Conservation (phyloP, 2,797 vertebrate genomes). For the Gorsachius magnificus region DNA sequence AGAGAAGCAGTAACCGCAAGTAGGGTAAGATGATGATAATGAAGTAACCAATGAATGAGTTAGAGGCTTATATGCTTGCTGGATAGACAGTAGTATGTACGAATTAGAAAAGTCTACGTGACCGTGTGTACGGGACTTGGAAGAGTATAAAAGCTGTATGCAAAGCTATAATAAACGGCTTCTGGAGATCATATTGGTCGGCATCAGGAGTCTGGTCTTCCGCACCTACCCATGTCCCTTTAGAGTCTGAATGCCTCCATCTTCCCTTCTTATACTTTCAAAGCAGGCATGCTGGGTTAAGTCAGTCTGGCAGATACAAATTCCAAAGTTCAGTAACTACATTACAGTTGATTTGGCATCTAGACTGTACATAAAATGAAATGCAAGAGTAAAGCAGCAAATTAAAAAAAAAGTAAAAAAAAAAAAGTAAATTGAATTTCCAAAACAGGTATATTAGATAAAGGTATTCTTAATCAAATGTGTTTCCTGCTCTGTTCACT, state of each 20-base stretch:
- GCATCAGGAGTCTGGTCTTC: no score
- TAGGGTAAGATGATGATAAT: no score
- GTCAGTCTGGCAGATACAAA: neutral
- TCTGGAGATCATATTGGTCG: no score
- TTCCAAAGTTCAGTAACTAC: neutral
- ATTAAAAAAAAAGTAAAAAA: neutral
- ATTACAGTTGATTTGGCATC: neutral
- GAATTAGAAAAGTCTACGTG: no score
- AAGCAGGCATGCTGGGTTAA: neutral
- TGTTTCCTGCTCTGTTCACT: neutral
- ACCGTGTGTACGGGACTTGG: no score
- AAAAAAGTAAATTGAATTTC: neutral
- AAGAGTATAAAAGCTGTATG: no score
- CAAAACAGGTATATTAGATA: neutral
- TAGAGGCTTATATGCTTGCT: no score
- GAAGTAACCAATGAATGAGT: no score
- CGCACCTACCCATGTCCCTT: fast-evolving
- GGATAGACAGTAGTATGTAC: no score
- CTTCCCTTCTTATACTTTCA: neutral
- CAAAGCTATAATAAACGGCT: no score
- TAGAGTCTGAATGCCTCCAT: neutral
- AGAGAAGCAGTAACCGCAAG: no score
- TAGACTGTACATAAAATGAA: neutral
- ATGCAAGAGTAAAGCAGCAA: neutral
- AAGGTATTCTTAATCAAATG: neutral